phyloP scores from a whole-genome alignment of 2,888 invertebrate genomes.

The Drosophila nr. fundita region DNA sequence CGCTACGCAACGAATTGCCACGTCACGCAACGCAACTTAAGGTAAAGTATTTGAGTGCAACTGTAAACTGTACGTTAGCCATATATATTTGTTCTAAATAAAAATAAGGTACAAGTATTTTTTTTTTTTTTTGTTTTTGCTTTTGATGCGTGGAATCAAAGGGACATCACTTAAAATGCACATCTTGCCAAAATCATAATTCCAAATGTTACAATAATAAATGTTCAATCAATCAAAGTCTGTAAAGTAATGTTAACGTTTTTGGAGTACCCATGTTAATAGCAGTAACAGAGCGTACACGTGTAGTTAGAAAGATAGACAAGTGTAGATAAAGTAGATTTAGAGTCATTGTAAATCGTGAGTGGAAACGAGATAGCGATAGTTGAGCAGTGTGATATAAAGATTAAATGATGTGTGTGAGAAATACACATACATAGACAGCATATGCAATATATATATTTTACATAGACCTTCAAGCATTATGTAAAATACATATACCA shows the following conservation, averaged over 20 bases:
- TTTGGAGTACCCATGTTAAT: conserved; percentile 19
- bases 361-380: conserved; percentile 26
- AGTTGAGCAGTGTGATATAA: conserved; percentile 13
- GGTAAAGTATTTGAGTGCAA: conserved; percentile 43
- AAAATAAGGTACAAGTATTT: conserved; percentile 14
- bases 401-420: conserved; percentile 14
- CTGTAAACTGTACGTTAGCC: conserved; percentile 40
- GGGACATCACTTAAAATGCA: conserved; percentile 56
- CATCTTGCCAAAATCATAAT: conserved; percentile 24
- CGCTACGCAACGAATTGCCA: conserved; percentile 26
- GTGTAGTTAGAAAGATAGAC: conserved; percentile 12
- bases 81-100: conserved; percentile 26
- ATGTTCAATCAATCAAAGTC: conserved; percentile 15
- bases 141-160: conserved; percentile 19
- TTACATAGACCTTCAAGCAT: conserved; percentile 40
- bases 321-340: conserved; percentile 12
- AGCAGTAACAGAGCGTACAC: conserved; percentile 23
- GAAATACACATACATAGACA: conserved; percentile 79
- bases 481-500: conserved; percentile 69
- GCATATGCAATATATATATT: conserved; percentile 72
- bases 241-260: conserved; percentile 33
- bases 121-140: conserved; percentile 12
- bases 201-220: conserved; percentile 16
- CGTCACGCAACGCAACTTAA: conserved; percentile 31
- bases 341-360: conserved; percentile 26